Conservation (phyloP, 2,797 vertebrate species). For the Phylloscopus collybita region DNA sequence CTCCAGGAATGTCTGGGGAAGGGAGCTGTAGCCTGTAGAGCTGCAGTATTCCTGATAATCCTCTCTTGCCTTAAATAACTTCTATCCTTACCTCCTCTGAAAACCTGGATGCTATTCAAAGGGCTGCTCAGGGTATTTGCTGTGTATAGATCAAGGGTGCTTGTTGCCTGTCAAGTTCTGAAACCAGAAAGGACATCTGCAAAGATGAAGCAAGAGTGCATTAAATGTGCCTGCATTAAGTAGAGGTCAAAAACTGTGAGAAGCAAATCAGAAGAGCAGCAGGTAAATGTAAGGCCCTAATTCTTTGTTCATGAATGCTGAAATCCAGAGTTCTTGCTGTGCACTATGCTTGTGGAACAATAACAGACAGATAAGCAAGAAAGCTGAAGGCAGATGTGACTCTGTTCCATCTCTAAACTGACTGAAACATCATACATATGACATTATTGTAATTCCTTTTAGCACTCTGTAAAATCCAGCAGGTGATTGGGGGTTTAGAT, state of each 20-base stretch:
- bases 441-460: background rate
- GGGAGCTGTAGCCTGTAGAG: background rate
- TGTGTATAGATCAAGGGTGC: background rate
- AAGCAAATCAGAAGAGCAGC: background rate
- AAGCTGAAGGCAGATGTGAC: background rate
- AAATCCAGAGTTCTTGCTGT: background rate
- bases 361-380: background rate
- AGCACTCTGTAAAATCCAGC: background rate
- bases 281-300: background rate
- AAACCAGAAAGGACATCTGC: background rate
- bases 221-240: background rate
- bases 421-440: background rate
- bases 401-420: background rate
- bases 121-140: background rate
- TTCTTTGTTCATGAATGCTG: background rate
- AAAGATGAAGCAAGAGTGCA: background rate
- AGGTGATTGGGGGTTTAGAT: background rate
- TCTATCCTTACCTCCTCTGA: background rate
- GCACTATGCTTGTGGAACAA: background rate
- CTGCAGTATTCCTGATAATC: background rate
- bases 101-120: background rate
- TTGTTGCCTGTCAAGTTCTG: background rate
- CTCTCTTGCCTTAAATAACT: background rate
- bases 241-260: background rate
- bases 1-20: background rate